Conservation (phyloP, 2,888 invertebrate species). For the Acrocera orbiculus region DNA sequence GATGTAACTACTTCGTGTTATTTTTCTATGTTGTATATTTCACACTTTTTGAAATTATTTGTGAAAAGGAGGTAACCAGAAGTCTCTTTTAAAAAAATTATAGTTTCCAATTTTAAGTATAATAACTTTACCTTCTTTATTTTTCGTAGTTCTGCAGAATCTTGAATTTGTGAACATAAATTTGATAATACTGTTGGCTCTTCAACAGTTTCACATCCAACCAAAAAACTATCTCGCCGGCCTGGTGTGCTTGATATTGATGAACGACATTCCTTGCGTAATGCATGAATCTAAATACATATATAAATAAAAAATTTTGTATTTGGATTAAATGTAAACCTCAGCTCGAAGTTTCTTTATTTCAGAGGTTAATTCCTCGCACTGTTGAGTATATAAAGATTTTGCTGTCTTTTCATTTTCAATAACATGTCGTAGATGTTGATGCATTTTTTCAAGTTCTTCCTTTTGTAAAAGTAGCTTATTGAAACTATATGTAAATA, state of each 20-base stretch:
- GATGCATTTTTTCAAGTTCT: slow-evolving; percentile 79
- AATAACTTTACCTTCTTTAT: slow-evolving; percentile 67
- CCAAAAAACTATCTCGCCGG: slow-evolving; percentile 18
- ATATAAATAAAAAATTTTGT: background rate
- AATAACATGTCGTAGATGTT: slow-evolving; percentile 73
- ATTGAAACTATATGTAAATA: slow-evolving; percentile 49
- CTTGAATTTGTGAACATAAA: slow-evolving; percentile 25
- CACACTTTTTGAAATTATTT: too few species aligned
- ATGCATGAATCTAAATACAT: slow-evolving; percentile 45
- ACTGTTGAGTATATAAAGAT: slow-evolving; percentile 85
- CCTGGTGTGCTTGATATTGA: slow-evolving; percentile 26
- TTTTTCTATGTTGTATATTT: too few species aligned
- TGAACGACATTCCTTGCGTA: slow-evolving; percentile 64
- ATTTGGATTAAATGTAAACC: slow-evolving; percentile 34
- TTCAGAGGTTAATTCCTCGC: slow-evolving; percentile 74
- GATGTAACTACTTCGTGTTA: too few species aligned
- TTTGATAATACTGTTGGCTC: slow-evolving; percentile 23
- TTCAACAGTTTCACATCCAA: slow-evolving; percentile 16
- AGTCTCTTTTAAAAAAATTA: background rate
- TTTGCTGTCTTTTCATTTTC: slow-evolving; percentile 85
- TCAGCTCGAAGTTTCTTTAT: slow-evolving; percentile 76
- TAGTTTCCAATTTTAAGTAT: slow-evolving; percentile 21
- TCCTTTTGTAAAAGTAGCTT: slow-evolving; percentile 76
- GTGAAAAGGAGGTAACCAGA: too few species aligned
- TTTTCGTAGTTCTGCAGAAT: slow-evolving; percentile 62